These are phyloP conservation scores for Lathronympha strigana DNA, from an alignment of 2,888 invertebrate species.

Conservation along the genomic window DNA sequence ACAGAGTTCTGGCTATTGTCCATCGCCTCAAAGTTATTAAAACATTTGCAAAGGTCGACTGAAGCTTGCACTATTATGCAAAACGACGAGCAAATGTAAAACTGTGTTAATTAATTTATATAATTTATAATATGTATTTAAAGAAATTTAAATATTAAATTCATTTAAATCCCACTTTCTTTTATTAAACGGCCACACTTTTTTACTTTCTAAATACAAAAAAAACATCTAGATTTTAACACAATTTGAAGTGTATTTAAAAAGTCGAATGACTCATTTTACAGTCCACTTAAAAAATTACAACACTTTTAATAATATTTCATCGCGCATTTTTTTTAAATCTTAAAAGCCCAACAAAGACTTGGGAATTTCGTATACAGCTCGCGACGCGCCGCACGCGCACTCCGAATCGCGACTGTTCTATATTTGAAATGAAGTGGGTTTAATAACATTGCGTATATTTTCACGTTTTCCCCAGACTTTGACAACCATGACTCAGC, in stretches of 20 bases:
- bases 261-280: too few species aligned
- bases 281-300: background rate
- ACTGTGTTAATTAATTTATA: background rate
- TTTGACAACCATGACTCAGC: slow-evolving; percentile 69
- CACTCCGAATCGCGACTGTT: slow-evolving; percentile 70
- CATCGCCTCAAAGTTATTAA: slow-evolving; percentile 21
- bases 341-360: slow-evolving; percentile 13
- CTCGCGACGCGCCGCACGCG: slow-evolving; percentile 66
- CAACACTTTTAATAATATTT: slow-evolving; percentile 1
- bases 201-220: background rate
- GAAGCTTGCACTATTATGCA: background rate
- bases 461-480: slow-evolving; percentile 72
- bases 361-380: slow-evolving; percentile 25
- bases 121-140: background rate
- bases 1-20: slow-evolving; percentile 21
- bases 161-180: background rate
- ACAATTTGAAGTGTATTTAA: too few species aligned
- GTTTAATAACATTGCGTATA: slow-evolving; percentile 79
- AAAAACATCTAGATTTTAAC: background rate
- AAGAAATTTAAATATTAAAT: too few species aligned
- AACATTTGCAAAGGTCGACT: slow-evolving; percentile 6
- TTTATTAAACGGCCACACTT: background rate
- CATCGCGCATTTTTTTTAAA: slow-evolving; percentile 21
- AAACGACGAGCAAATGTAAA: background rate
- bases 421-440: slow-evolving; percentile 81